A percentile compares a stretch with the other conserved stretches of the same genome.
These are phyloP conservation scores for Zaprionus nigranus DNA, from an alignment of 1,140 invertebrate genomes.

Conservation along the genomic window DNA sequence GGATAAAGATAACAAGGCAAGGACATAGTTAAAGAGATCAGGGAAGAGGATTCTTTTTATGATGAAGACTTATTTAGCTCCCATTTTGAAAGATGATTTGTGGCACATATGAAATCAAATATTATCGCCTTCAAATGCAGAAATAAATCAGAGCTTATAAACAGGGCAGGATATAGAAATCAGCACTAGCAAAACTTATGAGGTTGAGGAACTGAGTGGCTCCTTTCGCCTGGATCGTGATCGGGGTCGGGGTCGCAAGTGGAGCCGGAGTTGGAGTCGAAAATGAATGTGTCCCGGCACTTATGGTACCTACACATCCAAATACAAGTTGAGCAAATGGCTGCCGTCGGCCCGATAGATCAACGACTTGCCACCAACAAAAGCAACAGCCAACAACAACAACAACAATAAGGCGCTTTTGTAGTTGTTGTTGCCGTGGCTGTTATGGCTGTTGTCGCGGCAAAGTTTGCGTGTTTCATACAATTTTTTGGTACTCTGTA, in stretches of 20 bases:
- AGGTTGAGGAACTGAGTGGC: constrained; percentile 19
- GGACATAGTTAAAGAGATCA: no score
- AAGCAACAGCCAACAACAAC: constrained; percentile 15
- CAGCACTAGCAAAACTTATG: neutral
- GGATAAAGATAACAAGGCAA: no score
- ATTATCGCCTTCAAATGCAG: constrained; percentile 5
- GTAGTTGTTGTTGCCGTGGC: constrained; percentile 19
- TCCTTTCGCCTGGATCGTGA: neutral
- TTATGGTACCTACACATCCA: constrained; percentile 57
- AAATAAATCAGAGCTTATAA: constrained; percentile 40
- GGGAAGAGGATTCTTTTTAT: neutral
- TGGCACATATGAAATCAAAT: neutral
- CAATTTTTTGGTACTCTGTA: constrained; percentile 38
- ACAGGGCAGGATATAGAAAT: constrained; percentile 9
- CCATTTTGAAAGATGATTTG: neutral
- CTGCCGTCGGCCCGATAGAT: constrained; percentile 66
- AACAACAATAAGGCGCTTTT: constrained; percentile 1
- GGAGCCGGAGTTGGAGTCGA: constrained; percentile 1
- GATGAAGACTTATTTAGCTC: neutral
- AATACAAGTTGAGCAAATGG: constrained; percentile 42
- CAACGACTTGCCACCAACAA: constrained; percentile 56
- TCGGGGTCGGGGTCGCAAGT: neutral
- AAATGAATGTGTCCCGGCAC: constrained; percentile 59
- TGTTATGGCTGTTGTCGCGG: constrained; percentile 42
- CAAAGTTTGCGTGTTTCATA: constrained; percentile 70